Base-by-base conservation (phyloP, 2,113 vertebrate species). In the Gadus macrocephalus region DNA sequence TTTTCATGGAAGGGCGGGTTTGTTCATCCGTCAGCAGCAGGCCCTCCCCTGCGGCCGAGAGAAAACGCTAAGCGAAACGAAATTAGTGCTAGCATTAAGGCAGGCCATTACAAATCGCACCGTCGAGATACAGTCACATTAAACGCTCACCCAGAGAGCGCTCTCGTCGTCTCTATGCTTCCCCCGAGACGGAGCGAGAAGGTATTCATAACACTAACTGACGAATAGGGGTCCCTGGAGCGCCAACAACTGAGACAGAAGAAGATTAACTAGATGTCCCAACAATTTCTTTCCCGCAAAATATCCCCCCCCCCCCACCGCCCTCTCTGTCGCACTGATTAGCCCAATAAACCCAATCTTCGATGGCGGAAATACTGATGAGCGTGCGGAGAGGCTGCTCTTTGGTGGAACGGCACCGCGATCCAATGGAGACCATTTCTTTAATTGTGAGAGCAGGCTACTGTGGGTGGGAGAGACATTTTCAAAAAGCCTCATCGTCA, bases 141-240 rank as follows among this genome's bases (percentile, higher is more conserved):
- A 49, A 49, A 49, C 12, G 42, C 12, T 49, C 42, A 49, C 42
- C 42, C 42, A 49, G 75, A 87, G 75, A 76, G 73, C 74, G 71
- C 11, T 42, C 82, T 19, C 71, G 85, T 78, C 53, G 61, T 72
- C 84, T 85, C 74, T 62, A 62, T 1, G 67, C 63, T 74, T 83
- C 71, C 25, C 55, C 55, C 55, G 55, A 17, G n/a, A 58, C 6
- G 55, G 15, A n/a, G 77, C 73, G 64, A 81, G 81, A 71, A 83
- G 78, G 83, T 80, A 83, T 87, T 88, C 82, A 38, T 87, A 90
- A 89, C 85, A 83, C 83, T 89, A 89, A 89, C 81, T 88, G 85
- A 85, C 85, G 81, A 81, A 85, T 84, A 87, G 83, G 85, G 85
- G 87, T 86, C 85, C 89, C 74, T 66, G 15, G 83, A 85, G 83